Evolutionary conservation across 64 coral and sea anemone genomes (phyloP).

Genomic region (Pocillopora verrucosa): DNA sequence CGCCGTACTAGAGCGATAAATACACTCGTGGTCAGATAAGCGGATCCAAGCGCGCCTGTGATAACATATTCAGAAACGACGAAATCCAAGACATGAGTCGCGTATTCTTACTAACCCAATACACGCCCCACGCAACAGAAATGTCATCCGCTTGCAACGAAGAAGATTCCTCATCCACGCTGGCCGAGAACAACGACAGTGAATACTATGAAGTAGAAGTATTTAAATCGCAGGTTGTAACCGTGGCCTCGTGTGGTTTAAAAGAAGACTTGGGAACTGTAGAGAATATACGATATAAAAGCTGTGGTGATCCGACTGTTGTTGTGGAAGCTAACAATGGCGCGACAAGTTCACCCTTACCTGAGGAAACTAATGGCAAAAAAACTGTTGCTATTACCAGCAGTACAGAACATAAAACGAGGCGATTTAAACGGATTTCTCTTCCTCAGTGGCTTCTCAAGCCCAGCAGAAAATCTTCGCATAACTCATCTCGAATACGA

Average conservation of each 20-base stretch:
- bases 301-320: constrained; percentile 14
- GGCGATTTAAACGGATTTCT: constrained; percentile 52
- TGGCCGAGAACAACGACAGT: not conserved
- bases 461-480: constrained; percentile 31
- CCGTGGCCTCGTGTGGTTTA: constrained; percentile 6
- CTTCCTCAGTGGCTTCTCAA: constrained; percentile 68
- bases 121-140: not conserved
- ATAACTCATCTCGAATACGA: constrained; percentile 26
- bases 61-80: constrained; percentile 30
- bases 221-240: constrained; percentile 31
- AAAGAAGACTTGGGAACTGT: not conserved
- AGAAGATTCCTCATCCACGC: not conserved
- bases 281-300: constrained; percentile 32
- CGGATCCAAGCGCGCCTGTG: not conserved
- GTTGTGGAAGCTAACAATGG: not conserved
- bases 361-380: not conserved
- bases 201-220: constrained; percentile 24
- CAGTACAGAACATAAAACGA: constrained; percentile 8
- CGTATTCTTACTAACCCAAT: not conserved
- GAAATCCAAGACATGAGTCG: constrained; percentile 34
- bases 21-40: constrained; percentile 15
- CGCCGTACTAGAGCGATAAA: not conserved
- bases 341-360: not conserved
- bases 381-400: not conserved
- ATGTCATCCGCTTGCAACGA: constrained; percentile 16